These are phyloP conservation scores for Sebastes taczanowskii DNA, from an alignment of 2,797 vertebrate genomes.

Conservation along the genomic window DNA sequence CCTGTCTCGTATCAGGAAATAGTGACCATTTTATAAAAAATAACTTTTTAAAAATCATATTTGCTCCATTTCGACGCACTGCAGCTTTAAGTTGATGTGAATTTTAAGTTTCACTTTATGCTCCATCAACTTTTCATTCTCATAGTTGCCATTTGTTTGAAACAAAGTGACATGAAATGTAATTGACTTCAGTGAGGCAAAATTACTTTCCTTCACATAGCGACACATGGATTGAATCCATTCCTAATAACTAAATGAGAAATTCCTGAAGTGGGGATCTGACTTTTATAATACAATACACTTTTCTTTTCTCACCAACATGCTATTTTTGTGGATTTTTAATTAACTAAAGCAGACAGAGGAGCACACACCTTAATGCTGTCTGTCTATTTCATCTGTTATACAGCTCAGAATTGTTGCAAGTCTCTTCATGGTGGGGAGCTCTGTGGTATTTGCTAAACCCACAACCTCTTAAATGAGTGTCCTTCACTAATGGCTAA, in stretches of 20 bases:
- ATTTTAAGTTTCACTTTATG: not conserved
- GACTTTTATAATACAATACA: not conserved
- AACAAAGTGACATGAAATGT: constrained; percentile 5
- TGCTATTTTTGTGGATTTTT: not conserved
- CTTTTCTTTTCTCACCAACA: not conserved
- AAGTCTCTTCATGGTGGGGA: constrained; percentile 4
- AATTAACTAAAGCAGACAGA: not conserved
- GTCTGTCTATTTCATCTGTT: not conserved
- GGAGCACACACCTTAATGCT: not conserved
- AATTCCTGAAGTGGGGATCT: not conserved
- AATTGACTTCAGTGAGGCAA: not conserved
- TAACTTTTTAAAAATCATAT: no score
- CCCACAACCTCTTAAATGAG: constrained; percentile 37
- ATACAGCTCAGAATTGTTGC: constrained; percentile 7
- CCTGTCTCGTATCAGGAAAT: no score
- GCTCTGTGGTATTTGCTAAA: constrained; percentile 40
- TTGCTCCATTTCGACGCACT: no score
- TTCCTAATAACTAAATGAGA: not conserved
- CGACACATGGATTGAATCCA: not conserved
- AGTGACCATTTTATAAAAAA: no score
- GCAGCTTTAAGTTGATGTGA: not conserved
- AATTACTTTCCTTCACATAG: not conserved
- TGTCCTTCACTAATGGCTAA: constrained; percentile 64
- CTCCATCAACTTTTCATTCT: not conserved
- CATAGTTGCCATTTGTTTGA: constrained; percentile 11